phyloP scores from a whole-genome alignment of 1,140 invertebrate genomes.

The Trichonephila inaurata region DNA sequence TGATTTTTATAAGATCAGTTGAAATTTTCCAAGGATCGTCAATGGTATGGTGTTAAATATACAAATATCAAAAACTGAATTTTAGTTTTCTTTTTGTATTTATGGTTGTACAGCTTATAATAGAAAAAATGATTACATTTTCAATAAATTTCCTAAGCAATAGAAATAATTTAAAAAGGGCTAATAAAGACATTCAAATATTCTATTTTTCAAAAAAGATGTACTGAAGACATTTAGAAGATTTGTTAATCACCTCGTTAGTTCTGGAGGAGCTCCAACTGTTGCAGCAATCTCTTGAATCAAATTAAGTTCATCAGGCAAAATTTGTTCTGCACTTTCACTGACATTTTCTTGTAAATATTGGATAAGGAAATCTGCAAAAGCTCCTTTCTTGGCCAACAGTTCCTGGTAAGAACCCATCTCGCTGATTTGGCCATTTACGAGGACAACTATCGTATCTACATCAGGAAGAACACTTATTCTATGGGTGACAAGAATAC shows the following conservation, averaged over 20 bases:
- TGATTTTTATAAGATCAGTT: no score
- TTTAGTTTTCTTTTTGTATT: no score
- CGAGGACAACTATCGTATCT: constrained; percentile 82
- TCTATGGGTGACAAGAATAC: constrained; percentile 80
- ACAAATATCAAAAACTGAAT: no score
- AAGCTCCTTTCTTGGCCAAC: constrained; percentile 80
- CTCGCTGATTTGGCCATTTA: constrained; percentile 82
- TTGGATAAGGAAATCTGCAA: constrained; percentile 80
- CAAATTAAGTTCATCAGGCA: constrained; percentile 77
- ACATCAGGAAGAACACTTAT: constrained; percentile 81
- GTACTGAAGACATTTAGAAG: neutral
- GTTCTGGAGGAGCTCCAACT: constrained; percentile 61
- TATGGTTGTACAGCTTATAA: no score
- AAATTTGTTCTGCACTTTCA: constrained; percentile 57
- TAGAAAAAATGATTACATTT: no score
- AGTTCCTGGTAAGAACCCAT: constrained; percentile 82
- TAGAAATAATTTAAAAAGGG: no score
- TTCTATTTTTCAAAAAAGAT: no score
- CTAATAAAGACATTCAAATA: no score
- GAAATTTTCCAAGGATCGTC: no score
- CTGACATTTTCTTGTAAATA: constrained; percentile 77
- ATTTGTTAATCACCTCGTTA: constrained; percentile 34
- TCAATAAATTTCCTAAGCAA: no score
- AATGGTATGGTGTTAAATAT: no score
- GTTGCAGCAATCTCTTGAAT: constrained; percentile 76